These are phyloP conservation scores for Eulemur rufifrons DNA, from an alignment of 2,113 vertebrate genomes.

Conservation along the genomic window DNA sequence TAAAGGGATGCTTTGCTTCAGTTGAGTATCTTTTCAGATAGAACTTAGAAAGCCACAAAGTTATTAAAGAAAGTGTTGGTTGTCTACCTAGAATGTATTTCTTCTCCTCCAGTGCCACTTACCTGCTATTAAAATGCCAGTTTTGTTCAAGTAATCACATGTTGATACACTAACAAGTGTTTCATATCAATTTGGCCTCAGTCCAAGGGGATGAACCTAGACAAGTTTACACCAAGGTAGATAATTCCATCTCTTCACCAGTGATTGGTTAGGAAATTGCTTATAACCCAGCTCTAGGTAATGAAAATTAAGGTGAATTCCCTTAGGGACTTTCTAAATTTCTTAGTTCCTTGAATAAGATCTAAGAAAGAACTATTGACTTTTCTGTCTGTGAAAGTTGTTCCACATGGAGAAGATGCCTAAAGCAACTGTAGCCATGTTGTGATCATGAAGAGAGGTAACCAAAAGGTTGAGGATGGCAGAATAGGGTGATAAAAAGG, in stretches of 20 bases:
- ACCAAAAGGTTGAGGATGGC: neutral
- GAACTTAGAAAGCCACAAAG: neutral
- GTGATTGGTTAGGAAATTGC: constrained; percentile 39
- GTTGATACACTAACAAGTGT: neutral
- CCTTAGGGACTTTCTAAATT: neutral
- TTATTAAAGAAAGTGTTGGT: neutral
- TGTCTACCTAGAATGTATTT: neutral
- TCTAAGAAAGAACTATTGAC: neutral
- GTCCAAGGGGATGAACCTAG: neutral
- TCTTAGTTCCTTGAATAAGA: constrained; percentile 42
- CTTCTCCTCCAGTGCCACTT: neutral
- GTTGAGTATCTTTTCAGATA: neutral
- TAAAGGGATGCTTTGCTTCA: neutral
- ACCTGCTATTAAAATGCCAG: neutral
- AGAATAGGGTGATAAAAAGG: neutral
- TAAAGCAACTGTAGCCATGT: neutral
- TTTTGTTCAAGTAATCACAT: neutral
- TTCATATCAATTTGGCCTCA: neutral
- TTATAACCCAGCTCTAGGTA: constrained; percentile 4
- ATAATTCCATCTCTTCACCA: neutral
- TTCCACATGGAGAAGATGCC: neutral
- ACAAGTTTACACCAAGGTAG: neutral
- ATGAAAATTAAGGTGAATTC: neutral
- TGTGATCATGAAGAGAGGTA: neutral
- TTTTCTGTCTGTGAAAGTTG: constrained; percentile 12